Evolutionary conservation across 2,797 vertebrate genomes (phyloP).

Genomic region (Siniperca scherzeri): DNA sequence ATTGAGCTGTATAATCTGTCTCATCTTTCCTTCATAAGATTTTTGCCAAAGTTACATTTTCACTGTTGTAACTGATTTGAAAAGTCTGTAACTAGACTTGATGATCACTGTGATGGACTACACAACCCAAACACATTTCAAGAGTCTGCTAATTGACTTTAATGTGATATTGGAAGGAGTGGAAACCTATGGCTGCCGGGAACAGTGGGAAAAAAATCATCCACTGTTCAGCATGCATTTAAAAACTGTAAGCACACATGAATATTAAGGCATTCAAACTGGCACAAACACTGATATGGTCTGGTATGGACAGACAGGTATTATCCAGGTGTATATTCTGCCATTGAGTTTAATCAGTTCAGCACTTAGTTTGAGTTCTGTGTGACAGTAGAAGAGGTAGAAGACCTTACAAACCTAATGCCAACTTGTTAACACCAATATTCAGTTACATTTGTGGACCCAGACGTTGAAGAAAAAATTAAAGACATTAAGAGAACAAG

Average conservation of each 20-base stretch:
- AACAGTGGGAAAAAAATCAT: neutral
- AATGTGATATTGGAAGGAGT: neutral
- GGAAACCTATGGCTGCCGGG: neutral
- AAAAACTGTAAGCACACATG: too few relatives aligned
- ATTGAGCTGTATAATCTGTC: neutral
- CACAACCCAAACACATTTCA: neutral
- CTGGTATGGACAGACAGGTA: too few relatives aligned
- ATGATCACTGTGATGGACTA: neutral
- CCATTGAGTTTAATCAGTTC: neutral
- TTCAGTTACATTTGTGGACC: neutral
- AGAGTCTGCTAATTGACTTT: neutral
- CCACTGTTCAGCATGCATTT: too few relatives aligned
- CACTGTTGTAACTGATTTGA: neutral
- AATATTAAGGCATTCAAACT: too few relatives aligned
- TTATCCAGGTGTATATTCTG: too few relatives aligned
- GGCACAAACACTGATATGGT: too few relatives aligned
- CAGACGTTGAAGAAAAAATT: too few relatives aligned
- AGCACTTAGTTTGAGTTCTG: neutral
- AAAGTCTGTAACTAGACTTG: neutral
- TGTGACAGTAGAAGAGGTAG: neutral
- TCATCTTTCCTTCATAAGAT: too few relatives aligned
- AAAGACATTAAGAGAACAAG: neutral
- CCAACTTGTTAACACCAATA: neutral
- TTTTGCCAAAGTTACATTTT: too few relatives aligned
- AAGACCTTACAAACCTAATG: neutral